Percentiles rank a stretch among this genome's conserved stretches.
These are phyloP conservation scores for Cichladusa arquata DNA, from an alignment of 2,113 vertebrate genomes.

Conservation along the genomic window DNA sequence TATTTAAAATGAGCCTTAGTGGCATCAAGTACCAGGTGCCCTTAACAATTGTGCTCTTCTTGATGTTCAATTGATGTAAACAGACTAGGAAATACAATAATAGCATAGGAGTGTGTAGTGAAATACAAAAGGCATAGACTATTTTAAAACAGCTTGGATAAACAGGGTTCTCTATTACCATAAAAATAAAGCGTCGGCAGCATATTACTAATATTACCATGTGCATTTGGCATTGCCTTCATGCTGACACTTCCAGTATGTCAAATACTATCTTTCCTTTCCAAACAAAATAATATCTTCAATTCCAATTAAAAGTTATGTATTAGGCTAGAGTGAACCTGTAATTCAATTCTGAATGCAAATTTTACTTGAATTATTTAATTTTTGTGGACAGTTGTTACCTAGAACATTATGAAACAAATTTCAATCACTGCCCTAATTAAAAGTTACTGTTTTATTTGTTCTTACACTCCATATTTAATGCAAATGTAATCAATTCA, in stretches of 20 bases:
- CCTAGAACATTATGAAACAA: conserved; percentile 41
- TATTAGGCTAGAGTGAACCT: conserved; percentile 3
- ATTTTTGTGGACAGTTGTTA: conserved; percentile 7
- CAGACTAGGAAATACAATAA: background rate
- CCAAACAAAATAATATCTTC: background rate
- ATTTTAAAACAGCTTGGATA: conserved; percentile 4
- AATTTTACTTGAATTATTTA: conserved; percentile 32
- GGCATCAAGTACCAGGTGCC: background rate
- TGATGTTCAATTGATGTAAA: background rate
- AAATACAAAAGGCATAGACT: background rate
- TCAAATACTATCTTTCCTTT: background rate
- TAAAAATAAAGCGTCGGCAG: background rate
- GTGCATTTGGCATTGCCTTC: background rate
- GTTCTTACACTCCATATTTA: background rate
- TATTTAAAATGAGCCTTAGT: background rate
- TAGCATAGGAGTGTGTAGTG: background rate
- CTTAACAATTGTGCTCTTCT: background rate
- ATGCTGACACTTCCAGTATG: background rate
- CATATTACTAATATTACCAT: background rate
- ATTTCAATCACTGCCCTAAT: conserved; percentile 12
- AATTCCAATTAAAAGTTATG: background rate
- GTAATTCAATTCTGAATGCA: conserved; percentile 24
- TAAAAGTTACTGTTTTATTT: conserved; percentile 12
- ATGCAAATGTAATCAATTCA: background rate
- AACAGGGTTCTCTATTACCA: background rate